Conservation (phyloP, 2,797 vertebrate genomes). For the Galagoides demidoff region DNA sequence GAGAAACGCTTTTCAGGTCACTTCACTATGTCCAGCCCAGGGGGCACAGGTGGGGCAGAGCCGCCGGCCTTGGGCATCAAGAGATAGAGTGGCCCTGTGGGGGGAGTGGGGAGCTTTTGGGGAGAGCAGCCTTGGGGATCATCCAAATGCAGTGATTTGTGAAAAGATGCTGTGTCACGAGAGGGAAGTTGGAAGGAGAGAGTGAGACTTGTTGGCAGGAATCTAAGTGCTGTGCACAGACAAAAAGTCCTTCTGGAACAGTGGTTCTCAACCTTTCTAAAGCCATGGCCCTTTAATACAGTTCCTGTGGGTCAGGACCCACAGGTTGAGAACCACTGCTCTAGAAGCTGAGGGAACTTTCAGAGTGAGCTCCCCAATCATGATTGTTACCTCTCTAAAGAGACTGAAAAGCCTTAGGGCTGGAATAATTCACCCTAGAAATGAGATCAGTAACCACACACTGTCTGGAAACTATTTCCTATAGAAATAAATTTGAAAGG, state of each 20-base stretch:
- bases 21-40: not conserved
- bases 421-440: not conserved
- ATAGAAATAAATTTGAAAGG: slow-evolving; percentile 21
- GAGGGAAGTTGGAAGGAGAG: not conserved
- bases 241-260: not conserved
- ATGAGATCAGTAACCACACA: not conserved
- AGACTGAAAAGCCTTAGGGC: not conserved
- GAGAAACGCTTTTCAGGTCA: not conserved
- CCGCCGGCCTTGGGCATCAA: not conserved
- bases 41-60: not conserved
- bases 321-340: not conserved
- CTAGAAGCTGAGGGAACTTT: not conserved
- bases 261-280: no score
- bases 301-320: no score
- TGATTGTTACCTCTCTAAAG: not conserved
- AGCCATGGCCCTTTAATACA: no score
- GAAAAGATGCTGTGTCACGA: not conserved
- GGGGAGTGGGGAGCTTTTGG: not conserved
- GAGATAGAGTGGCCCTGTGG: not conserved
- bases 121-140: not conserved
- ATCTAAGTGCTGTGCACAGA: not conserved
- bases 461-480: not conserved
- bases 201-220: not conserved
- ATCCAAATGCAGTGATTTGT: not conserved
- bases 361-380: not conserved